Evolutionary conservation across 2,797 vertebrate genomes (phyloP).

Genomic region (Pseudochirops corinnae): DNA sequence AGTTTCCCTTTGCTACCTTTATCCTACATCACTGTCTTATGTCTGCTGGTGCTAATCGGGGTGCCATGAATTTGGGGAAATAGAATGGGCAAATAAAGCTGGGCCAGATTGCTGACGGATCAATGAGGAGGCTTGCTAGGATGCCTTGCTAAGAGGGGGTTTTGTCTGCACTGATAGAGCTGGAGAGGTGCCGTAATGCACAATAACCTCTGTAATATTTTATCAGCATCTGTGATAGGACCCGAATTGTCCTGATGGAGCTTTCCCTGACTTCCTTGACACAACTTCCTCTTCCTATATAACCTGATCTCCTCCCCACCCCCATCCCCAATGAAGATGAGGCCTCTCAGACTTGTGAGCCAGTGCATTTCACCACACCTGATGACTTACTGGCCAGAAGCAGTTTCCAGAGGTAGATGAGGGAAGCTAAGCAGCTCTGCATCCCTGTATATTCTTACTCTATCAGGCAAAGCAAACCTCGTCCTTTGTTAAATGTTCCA

Average conservation of each 20-base stretch:
- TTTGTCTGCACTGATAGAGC: background rate
- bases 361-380: background rate
- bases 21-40: background rate
- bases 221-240: background rate
- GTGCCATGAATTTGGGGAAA: background rate
- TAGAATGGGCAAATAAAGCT: background rate
- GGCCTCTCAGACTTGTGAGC: background rate
- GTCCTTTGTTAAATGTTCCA: background rate
- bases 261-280: background rate
- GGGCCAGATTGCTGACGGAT: background rate
- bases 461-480: background rate
- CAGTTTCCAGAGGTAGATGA: background rate
- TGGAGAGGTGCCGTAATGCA: background rate
- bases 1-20: background rate
- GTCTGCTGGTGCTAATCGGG: background rate
- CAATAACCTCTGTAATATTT: background rate
- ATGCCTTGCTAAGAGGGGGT: background rate
- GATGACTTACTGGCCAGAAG: background rate
- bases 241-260: background rate
- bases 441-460: background rate
- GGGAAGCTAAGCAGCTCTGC: background rate
- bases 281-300: background rate
- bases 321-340: rapidly evolving
- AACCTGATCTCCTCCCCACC: background rate
- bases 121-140: background rate